Conservation (phyloP, 2,888 invertebrate species). For the Luffia ferchaultella region DNA sequence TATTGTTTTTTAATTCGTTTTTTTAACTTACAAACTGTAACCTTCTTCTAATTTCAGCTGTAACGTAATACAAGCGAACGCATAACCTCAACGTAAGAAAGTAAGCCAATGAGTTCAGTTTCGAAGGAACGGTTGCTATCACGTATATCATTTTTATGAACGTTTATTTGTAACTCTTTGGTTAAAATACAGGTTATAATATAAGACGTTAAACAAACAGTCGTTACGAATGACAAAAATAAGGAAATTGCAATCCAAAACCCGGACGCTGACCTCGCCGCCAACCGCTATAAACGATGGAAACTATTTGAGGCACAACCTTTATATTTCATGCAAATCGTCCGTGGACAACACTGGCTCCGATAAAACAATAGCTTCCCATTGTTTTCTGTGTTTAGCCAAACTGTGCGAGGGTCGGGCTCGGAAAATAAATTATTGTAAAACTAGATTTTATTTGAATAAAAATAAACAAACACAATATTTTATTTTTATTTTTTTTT, state of each 20-base stretch:
- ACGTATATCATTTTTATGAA: no score
- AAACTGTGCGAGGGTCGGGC: no score
- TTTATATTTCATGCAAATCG: conserved; percentile 65
- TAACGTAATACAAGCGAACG: no score
- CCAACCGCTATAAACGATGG: conserved; percentile 56
- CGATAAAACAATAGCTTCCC: background rate
- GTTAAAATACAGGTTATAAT: no score
- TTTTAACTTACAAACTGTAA: no score
- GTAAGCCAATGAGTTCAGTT: no score
- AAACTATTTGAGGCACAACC: conserved; percentile 59
- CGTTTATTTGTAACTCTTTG: no score
- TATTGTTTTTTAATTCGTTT: no score
- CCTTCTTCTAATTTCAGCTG: no score
- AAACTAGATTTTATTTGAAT: background rate
- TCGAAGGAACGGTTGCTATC: no score
- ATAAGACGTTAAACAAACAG: background rate
- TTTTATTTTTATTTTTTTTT: background rate
- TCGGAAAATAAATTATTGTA: no score
- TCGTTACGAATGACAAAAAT: background rate
- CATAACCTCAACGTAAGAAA: no score
- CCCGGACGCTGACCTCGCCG: background rate
- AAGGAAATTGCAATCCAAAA: background rate
- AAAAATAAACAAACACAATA: background rate
- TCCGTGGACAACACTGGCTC: conserved; percentile 10
- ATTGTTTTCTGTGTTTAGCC: background rate